These are phyloP conservation scores for Himantopus leucocephalus DNA, from an alignment of 2,113 vertebrate species.

Conservation along the genomic window DNA sequence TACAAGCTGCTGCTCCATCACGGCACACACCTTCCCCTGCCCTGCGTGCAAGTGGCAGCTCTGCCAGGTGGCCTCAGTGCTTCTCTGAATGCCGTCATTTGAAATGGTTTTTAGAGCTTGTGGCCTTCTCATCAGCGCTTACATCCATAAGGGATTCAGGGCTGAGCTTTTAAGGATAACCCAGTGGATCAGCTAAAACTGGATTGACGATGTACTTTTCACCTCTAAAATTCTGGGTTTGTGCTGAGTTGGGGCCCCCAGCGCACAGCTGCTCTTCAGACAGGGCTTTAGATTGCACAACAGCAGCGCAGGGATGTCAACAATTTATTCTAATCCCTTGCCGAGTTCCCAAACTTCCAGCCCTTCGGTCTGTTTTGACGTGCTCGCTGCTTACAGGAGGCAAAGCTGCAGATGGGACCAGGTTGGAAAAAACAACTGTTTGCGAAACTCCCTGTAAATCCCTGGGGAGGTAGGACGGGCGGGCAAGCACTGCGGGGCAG, in stretches of 20 bases:
- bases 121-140: neutral
- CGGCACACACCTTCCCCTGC: neutral
- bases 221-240: neutral
- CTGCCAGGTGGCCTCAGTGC: neutral
- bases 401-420: neutral
- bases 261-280: constrained; percentile 24
- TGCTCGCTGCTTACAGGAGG: neutral
- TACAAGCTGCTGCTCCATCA: neutral
- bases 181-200: neutral
- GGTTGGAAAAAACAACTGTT: neutral
- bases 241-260: neutral
- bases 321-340: constrained; percentile 32
- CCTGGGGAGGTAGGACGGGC: neutral
- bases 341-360: neutral
- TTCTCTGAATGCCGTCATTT: neutral
- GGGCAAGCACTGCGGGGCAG: rapidly evolving
- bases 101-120: neutral
- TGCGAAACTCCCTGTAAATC: neutral
- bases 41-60: neutral
- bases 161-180: neutral
- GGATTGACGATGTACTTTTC: neutral
- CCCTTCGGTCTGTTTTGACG: neutral
- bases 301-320: neutral
- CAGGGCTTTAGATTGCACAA: neutral
- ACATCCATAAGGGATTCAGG: neutral